These are phyloP conservation scores for Corythornis madagascariensis DNA, from an alignment of 2,113 vertebrate species.

Conservation along the genomic window DNA sequence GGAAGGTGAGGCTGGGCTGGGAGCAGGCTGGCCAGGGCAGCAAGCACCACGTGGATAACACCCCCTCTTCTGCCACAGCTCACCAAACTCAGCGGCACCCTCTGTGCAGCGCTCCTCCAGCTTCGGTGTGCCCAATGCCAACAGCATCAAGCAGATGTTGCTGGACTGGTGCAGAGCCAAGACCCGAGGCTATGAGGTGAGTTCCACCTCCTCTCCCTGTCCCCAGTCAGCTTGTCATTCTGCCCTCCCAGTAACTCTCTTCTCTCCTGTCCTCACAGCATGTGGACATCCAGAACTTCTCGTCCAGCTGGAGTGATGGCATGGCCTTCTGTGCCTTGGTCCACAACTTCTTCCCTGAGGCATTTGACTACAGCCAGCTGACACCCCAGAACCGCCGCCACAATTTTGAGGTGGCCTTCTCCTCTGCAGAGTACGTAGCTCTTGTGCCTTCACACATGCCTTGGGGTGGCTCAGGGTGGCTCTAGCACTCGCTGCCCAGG, in stretches of 20 bases:
- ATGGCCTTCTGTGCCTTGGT: conserved; percentile 98
- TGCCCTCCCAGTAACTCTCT: neutral
- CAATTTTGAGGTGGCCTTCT: conserved; percentile 97
- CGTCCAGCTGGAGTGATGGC: conserved; percentile 96
- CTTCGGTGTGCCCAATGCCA: conserved; percentile 95
- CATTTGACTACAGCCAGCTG: conserved; percentile 91
- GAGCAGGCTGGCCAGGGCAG: neutral
- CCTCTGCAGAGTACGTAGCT: conserved; percentile 91
- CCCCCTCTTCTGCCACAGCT: conserved; percentile 33
- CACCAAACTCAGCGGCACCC: conserved; percentile 71
- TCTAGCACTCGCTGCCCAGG: neutral
- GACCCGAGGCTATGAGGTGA: conserved; percentile 93
- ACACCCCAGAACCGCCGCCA: conserved; percentile 91
- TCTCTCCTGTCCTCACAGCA: conserved; percentile 74
- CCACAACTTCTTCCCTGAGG: conserved; percentile 96
- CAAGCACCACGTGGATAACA: fast-evolving
- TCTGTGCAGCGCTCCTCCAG: conserved; percentile 90
- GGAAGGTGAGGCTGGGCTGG: conserved; percentile 76
- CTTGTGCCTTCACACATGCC: neutral
- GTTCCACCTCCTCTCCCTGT: neutral
- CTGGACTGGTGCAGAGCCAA: conserved; percentile 98
- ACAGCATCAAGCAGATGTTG: conserved; percentile 98
- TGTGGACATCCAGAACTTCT: conserved; percentile 97
- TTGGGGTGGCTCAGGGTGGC: neutral
- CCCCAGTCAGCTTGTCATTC: neutral